Conservation (phyloP, 92 coral and sea anemone genomes). For the Montipora capitata region DNA sequence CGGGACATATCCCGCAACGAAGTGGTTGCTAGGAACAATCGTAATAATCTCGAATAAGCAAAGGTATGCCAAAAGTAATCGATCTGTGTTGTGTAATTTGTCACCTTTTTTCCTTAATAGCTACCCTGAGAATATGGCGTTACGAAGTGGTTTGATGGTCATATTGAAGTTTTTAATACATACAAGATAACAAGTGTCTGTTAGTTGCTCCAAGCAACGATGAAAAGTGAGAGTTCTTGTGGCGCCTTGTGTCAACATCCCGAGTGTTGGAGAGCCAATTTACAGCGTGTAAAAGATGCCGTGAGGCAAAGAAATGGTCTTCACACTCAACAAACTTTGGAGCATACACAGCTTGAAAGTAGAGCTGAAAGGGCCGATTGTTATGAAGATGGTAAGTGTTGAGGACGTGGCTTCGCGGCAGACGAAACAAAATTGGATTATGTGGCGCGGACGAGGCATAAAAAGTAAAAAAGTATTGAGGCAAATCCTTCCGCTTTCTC, state of each 20-base stretch:
- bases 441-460: neutral
- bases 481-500: too few relatives aligned
- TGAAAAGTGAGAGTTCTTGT: slow-evolving; percentile 68
- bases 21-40: slow-evolving; percentile 73
- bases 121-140: neutral
- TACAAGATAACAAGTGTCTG: neutral
- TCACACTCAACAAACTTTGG: slow-evolving; percentile 3
- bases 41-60: slow-evolving; percentile 80
- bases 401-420: neutral
- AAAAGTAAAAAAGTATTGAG: too few relatives aligned
- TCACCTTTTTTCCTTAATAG: neutral
- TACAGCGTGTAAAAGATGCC: slow-evolving; percentile 92
- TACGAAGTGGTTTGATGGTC: neutral
- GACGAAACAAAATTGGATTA: neutral
- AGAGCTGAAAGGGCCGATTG: neutral
- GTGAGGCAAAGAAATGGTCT: slow-evolving; percentile 90
- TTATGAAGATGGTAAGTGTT: slow-evolving; percentile 30
- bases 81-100: neutral
- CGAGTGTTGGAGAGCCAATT: slow-evolving; percentile 93
- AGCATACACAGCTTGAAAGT: neutral
- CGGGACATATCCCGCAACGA: slow-evolving; percentile 11
- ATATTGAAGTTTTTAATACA: neutral
- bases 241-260: slow-evolving; percentile 96
- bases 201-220: neutral
- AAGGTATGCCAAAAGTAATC: slow-evolving; percentile 17